Conservation (phyloP, 2,888 invertebrate genomes). For the Anagyrus pseudococci region DNA sequence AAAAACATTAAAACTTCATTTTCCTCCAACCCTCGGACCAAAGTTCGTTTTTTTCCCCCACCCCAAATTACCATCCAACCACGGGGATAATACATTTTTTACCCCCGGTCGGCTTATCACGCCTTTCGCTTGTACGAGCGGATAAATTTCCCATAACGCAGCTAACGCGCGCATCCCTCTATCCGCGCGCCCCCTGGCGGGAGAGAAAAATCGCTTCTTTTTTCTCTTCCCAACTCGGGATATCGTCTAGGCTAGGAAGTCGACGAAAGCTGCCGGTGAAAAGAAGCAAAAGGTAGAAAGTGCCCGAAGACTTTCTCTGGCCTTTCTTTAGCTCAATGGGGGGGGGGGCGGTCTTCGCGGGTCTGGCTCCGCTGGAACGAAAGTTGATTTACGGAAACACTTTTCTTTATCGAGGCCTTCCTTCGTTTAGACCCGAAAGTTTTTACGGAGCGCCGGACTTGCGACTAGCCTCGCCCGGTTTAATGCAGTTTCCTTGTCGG, state of each 20-base stretch:
- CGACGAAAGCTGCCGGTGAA: conserved; percentile 21
- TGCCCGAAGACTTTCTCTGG: conserved; percentile 19
- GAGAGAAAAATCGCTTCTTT: conserved; percentile 10
- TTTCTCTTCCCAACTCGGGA: too few species aligned
- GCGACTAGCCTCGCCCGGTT: conserved; percentile 40
- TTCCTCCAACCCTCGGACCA: too few species aligned
- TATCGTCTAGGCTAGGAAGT: too few species aligned
- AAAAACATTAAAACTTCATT: too few species aligned
- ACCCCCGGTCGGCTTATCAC: too few species aligned
- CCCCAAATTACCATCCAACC: too few species aligned
- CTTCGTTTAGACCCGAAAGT: conserved; percentile 42
- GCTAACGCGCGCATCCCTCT: background rate
- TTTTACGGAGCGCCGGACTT: conserved; percentile 41
- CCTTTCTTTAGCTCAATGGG: background rate
- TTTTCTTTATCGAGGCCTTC: conserved; percentile 34
- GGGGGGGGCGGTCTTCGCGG: too few species aligned
- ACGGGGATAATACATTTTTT: too few species aligned
- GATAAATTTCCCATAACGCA: conserved; percentile 9
- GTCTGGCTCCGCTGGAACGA: too few species aligned
- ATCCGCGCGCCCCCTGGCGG: background rate
- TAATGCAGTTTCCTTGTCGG: conserved; percentile 55
- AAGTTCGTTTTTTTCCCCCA: too few species aligned
- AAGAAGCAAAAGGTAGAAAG: conserved; percentile 27
- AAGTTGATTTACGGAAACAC: conserved; percentile 40
- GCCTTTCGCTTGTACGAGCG: background rate